Conservation (phyloP, 1,140 invertebrate genomes). For the Cydia amplana region DNA sequence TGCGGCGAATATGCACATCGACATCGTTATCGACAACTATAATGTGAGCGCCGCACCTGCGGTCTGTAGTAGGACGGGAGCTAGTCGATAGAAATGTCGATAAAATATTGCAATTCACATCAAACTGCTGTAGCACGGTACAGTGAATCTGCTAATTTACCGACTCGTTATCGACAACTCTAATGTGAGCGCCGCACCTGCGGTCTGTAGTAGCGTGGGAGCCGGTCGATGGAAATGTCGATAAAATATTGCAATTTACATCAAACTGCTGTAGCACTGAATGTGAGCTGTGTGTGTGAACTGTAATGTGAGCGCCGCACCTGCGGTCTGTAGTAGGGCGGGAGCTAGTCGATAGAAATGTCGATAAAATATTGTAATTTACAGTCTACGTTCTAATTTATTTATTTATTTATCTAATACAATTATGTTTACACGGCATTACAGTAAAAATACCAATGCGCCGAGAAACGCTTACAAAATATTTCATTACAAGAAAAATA, state of each 20-base stretch:
- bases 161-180: conserved; percentile 15
- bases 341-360: neutral
- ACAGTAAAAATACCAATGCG: too few relatives aligned
- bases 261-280: too few relatives aligned
- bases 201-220: neutral
- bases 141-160: too few relatives aligned
- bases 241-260: neutral
- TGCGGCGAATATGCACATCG: conserved; percentile 17
- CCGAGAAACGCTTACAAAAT: too few relatives aligned
- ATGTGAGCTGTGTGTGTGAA: too few relatives aligned
- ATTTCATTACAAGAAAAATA: too few relatives aligned
- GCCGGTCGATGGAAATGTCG: neutral
- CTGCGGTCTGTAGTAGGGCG: conserved; percentile 1
- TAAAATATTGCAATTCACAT: neutral
- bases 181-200: conserved; percentile 19
- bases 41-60: conserved; percentile 18
- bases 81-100: conserved; percentile 1
- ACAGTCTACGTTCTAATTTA: too few relatives aligned
- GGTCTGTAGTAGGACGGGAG: neutral
- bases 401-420: too few relatives aligned
- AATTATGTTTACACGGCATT: too few relatives aligned
- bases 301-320: conserved; percentile 10
- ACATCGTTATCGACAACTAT: conserved; percentile 19
- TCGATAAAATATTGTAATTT: neutral
- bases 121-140: too few relatives aligned